These are phyloP conservation scores for Caenorhabditis briggsae DNA, from an alignment of 1,140 invertebrate genomes.

Conservation along the genomic window DNA sequence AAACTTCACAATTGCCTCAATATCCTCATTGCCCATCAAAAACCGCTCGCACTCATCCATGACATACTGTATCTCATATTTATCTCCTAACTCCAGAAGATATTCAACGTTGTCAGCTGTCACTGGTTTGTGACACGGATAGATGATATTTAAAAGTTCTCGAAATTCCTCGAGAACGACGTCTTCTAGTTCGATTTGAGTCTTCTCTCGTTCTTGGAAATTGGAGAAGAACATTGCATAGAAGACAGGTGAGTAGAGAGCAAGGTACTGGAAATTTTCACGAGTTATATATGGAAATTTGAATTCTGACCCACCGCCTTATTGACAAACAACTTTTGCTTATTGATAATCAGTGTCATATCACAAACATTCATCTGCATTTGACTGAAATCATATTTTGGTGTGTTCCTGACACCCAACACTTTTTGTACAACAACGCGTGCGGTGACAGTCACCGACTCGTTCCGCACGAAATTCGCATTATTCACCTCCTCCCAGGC, in stretches of 20 bases:
- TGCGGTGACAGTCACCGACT: constrained; percentile 71
- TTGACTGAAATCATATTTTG: constrained; percentile 70
- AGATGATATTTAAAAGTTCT: constrained; percentile 72
- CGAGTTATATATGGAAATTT: background rate
- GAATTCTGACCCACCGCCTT: constrained; percentile 66
- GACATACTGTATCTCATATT: constrained; percentile 74
- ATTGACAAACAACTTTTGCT: constrained; percentile 69
- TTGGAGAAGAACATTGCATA: constrained; percentile 71
- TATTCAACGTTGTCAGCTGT: constrained; percentile 75
- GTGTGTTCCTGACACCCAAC: constrained; percentile 69
- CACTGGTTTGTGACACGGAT: constrained; percentile 72
- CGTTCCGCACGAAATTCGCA: constrained; percentile 68
- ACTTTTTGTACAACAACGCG: constrained; percentile 70
- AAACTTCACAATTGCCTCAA: constrained; percentile 68
- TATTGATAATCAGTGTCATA: constrained; percentile 70
- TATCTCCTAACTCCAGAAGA: constrained; percentile 72
- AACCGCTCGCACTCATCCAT: constrained; percentile 74
- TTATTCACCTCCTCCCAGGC: constrained; percentile 70
- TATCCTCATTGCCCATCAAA: constrained; percentile 69
- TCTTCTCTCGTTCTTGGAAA: constrained; percentile 69
- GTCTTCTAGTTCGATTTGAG: constrained; percentile 71
- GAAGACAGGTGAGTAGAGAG: constrained; percentile 74
- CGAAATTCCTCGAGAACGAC: constrained; percentile 72
- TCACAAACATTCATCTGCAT: constrained; percentile 65
- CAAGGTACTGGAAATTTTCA: constrained; percentile 70